These are phyloP conservation scores for Plagodis pulveraria DNA, from an alignment of 2,888 invertebrate species.

Conservation along the genomic window DNA sequence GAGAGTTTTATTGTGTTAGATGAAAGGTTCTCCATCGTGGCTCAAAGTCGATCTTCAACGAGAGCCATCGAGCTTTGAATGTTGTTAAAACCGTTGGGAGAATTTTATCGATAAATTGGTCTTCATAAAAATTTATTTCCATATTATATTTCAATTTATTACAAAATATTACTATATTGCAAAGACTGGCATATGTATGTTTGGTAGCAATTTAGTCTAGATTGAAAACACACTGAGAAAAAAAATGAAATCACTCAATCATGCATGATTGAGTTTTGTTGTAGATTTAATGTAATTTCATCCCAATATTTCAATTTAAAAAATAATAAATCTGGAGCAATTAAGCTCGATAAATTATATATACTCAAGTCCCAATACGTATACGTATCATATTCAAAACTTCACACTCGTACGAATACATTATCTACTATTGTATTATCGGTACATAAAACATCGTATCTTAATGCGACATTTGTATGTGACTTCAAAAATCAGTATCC, in stretches of 20 bases:
- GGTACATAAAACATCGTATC: too few species aligned
- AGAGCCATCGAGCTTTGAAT: conserved; percentile 37
- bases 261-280: conserved; percentile 31
- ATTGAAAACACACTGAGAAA: too few species aligned
- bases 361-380: too few species aligned
- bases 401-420: too few species aligned
- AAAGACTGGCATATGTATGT: conserved; percentile 12
- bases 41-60: conserved; percentile 32
- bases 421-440: too few species aligned
- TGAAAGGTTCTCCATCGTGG: conserved; percentile 14
- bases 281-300: conserved; percentile 29
- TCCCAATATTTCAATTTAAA: conserved; percentile 16
- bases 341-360: too few species aligned
- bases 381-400: too few species aligned
- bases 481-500: too few species aligned
- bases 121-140: conserved; percentile 35
- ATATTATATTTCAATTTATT: conserved; percentile 36
- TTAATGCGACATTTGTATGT: too few species aligned
- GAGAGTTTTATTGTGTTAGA: conserved; percentile 9
- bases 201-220: conserved; percentile 21
- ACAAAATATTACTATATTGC: conserved; percentile 24
- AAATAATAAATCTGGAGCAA: too few species aligned
- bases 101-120: conserved; percentile 38
- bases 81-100: conserved; percentile 27
- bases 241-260: too few species aligned